Evolutionary conservation across 53 echinoderm and acorn worm species (phyloP).

Genomic region (Apostichopus leukothele): DNA sequence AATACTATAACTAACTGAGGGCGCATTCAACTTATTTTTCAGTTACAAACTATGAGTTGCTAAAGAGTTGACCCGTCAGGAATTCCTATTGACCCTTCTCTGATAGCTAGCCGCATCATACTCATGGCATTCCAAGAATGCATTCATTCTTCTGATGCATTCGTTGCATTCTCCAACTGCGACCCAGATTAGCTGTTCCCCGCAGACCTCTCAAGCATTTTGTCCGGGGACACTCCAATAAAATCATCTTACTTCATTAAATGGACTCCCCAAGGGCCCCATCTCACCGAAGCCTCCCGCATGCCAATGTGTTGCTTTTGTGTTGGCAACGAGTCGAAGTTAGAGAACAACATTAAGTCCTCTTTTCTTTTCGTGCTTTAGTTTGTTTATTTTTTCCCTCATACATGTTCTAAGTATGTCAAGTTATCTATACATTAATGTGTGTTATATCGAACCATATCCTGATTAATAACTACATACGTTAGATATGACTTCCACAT

Average conservation of each 20-base stretch:
- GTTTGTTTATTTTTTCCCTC: neutral
- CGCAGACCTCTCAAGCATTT: constrained; percentile 25
- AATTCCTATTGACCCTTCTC: constrained; percentile 38
- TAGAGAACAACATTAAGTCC: neutral
- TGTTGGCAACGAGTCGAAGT: constrained; percentile 15
- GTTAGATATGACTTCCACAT: neutral
- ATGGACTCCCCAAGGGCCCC: constrained; percentile 3
- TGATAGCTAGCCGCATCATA: constrained; percentile 33
- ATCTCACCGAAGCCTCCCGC: constrained; percentile 8
- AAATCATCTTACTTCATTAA: constrained; percentile 17
- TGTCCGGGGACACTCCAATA: constrained; percentile 8
- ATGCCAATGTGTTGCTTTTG: constrained; percentile 19
- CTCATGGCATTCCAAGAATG: constrained; percentile 36
- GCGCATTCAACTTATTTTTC: neutral
- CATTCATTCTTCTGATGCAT: constrained; percentile 25
- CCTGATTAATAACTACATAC: neutral
- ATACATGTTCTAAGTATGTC: neutral
- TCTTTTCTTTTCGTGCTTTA: neutral
- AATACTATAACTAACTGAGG: neutral
- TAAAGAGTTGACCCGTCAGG: constrained; percentile 24
- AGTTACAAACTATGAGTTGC: neutral
- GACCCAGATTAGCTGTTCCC: constrained; percentile 42
- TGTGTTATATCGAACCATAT: neutral
- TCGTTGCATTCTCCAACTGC: constrained; percentile 28
- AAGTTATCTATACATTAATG: neutral